Evolutionary conservation across 2,888 invertebrate genomes (phyloP).

Genomic region (Drosophila kanekoi): DNA sequence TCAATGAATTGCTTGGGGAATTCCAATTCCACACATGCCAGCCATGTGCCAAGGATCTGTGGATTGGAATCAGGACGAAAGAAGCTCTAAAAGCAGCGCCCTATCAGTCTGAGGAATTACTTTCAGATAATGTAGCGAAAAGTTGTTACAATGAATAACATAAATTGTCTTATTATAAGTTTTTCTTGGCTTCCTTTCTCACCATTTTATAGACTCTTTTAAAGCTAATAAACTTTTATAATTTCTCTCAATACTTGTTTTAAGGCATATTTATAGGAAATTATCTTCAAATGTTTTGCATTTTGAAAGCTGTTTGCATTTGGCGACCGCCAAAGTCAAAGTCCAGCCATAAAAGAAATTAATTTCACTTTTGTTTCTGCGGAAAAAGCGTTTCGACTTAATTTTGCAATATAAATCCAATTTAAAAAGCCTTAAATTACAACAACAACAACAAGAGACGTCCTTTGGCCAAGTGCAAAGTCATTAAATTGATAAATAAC

Average conservation of each 20-base stretch:
- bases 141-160: background rate
- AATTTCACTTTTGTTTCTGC: slow-evolving; percentile 56
- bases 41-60: background rate
- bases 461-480: slow-evolving; percentile 55
- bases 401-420: slow-evolving; percentile 71
- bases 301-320: background rate
- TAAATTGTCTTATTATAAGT: no score
- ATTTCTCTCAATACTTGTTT: slow-evolving; percentile 1
- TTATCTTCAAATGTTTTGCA: slow-evolving; percentile 1
- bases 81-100: background rate
- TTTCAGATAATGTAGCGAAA: no score
- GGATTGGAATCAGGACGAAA: background rate
- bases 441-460: slow-evolving; percentile 7
- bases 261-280: background rate
- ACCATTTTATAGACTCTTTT: no score
- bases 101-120: background rate
- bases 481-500: slow-evolving; percentile 79
- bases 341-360: slow-evolving; percentile 53
- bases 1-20: slow-evolving; percentile 28
- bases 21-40: slow-evolving; percentile 15
- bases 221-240: background rate
- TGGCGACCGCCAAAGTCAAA: slow-evolving; percentile 24
- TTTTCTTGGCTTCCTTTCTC: no score
- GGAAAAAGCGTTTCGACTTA: slow-evolving; percentile 49
- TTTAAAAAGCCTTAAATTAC: slow-evolving; percentile 62